These are phyloP conservation scores for Phyllotis vaccarum DNA, from an alignment of 2,797 vertebrate species.

Conservation along the genomic window DNA sequence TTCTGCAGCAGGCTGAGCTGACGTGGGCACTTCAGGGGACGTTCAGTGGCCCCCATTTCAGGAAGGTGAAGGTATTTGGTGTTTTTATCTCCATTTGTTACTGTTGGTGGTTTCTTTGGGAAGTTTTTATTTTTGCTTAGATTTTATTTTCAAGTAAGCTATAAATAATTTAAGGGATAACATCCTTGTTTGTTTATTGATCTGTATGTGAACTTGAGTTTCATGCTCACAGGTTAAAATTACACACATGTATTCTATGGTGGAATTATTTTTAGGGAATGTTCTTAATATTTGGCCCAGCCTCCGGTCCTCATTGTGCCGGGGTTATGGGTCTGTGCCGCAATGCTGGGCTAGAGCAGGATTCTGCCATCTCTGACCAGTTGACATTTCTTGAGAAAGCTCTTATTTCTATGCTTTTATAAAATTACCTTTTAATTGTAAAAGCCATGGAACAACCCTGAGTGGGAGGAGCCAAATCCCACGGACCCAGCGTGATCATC, in stretches of 20 bases:
- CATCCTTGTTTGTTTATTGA: not conserved
- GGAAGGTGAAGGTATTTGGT: not conserved
- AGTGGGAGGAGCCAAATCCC: not conserved
- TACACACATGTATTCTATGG: no score
- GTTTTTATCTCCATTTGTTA: conserved; percentile 15
- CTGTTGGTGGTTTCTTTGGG: not conserved
- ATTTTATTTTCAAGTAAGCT: not conserved
- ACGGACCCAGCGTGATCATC: no score
- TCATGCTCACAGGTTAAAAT: not conserved
- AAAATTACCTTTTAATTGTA: not conserved
- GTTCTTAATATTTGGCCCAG: not conserved
- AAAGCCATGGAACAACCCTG: not conserved
- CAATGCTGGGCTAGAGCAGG: no score
- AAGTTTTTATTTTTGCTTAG: conserved; percentile 15
- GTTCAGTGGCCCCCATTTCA: not conserved
- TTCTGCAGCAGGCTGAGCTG: not conserved
- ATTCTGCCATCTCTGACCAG: not conserved
- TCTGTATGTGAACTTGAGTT: not conserved
- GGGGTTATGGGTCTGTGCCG: not conserved
- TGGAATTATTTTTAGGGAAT: not conserved
- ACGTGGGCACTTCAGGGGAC: not conserved
- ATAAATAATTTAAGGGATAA: not conserved
- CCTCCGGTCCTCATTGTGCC: not conserved
- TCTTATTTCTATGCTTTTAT: conserved; percentile 1
- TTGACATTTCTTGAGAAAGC: not conserved